phyloP scores from a whole-genome alignment of 1,140 invertebrate species.

The Colletes latitarsis region DNA sequence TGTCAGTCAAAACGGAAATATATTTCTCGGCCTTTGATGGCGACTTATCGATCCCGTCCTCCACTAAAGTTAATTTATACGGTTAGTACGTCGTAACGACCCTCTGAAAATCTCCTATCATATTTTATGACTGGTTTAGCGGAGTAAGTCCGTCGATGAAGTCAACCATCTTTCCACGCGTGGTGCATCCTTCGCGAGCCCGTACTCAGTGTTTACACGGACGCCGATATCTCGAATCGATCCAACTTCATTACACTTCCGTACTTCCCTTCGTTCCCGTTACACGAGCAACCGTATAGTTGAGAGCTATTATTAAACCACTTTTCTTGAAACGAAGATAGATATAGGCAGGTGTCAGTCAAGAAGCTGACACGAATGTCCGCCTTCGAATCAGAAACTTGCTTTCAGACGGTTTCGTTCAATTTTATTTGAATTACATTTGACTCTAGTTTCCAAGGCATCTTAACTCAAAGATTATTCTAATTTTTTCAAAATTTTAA shows the following conservation, averaged over 20 bases:
- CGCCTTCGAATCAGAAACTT: not conserved
- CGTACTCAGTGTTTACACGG: not conserved
- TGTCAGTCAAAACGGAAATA: not conserved
- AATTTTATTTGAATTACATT: not conserved
- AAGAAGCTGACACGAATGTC: no score
- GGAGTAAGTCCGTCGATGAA: not conserved
- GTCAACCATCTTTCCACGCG: not conserved
- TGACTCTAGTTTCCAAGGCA: no score
- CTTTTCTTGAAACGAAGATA: not conserved
- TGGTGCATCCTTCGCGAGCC: conserved; percentile 2
- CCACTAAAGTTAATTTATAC: conserved; percentile 19
- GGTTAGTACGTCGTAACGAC: not conserved
- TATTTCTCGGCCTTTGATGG: not conserved
- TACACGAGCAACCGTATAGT: not conserved
- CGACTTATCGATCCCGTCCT: not conserved
- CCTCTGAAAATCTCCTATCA: conserved; percentile 20
- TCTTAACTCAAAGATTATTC: no score
- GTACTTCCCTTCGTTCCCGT: no score
- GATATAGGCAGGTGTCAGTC: not conserved
- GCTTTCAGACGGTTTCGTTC: not conserved
- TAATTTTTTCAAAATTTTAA: no score
- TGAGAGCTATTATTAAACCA: conserved; percentile 2
- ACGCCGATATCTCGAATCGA: not conserved
- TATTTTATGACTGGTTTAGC: conserved; percentile 27
- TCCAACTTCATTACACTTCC: not conserved